A percentile compares a stretch with the other conserved stretches of the same genome.
phyloP scores from a whole-genome alignment of 2,888 invertebrate genomes.

The Junonia oenone region DNA sequence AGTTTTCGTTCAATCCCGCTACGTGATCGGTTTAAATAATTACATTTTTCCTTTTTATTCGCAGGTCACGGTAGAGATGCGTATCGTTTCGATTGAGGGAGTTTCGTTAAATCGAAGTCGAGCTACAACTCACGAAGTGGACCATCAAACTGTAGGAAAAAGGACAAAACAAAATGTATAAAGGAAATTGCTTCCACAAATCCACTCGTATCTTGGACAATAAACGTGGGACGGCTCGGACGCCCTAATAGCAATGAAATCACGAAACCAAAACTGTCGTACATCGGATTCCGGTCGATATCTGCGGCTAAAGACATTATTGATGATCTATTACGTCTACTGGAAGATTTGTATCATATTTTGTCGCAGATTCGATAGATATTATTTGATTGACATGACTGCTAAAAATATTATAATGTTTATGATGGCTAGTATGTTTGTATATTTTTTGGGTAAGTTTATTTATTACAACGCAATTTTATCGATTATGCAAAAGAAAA shows the following conservation, averaged over 20 bases:
- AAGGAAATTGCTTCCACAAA: slow-evolving; percentile 80
- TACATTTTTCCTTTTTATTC: slow-evolving; percentile 53
- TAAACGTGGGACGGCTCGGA: slow-evolving; percentile 71
- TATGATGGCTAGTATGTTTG: too few species aligned
- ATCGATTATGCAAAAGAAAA: too few species aligned
- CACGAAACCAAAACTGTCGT: slow-evolving; percentile 77
- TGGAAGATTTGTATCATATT: slow-evolving; percentile 1
- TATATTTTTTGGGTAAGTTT: background rate
- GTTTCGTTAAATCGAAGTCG: slow-evolving; percentile 69
- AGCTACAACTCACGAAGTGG: slow-evolving; percentile 71
- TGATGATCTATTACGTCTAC: slow-evolving; percentile 14
- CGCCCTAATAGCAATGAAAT: slow-evolving; percentile 79
- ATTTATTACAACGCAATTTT: too few species aligned
- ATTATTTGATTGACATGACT: background rate
- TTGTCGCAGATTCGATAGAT: background rate
- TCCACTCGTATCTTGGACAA: slow-evolving; percentile 79
- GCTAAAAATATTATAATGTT: too few species aligned
- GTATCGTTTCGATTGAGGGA: slow-evolving; percentile 66
- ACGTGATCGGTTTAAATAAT: slow-evolving; percentile 71
- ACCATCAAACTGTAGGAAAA: slow-evolving; percentile 77
- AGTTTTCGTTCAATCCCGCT: slow-evolving; percentile 63
- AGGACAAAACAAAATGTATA: slow-evolving; percentile 80
- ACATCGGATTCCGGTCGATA: slow-evolving; percentile 43
- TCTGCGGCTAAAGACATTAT: slow-evolving; percentile 44
- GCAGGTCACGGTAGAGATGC: slow-evolving; percentile 55